Percentiles rank a stretch among this genome's conserved stretches.
Conservation (phyloP, 1,140 invertebrate genomes). For the Heliconius hewitsoni region DNA sequence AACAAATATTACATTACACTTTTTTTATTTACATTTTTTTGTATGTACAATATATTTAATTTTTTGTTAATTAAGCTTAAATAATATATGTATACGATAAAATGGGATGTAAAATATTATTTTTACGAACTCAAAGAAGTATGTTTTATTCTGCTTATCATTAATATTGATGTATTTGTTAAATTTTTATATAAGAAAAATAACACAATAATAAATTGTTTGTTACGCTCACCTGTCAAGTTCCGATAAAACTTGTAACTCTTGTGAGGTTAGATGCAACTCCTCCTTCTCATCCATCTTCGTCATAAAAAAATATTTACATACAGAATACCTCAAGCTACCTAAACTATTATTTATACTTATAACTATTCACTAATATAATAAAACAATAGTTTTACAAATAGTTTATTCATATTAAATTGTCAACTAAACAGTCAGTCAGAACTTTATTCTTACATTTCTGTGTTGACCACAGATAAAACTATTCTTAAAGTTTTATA, state of each 20-base stretch:
- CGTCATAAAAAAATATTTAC: background rate
- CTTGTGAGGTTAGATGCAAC: conserved; percentile 84
- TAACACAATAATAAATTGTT: conserved; percentile 31
- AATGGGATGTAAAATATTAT: too few relatives aligned
- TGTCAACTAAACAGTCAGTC: conserved; percentile 3
- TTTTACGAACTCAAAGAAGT: too few relatives aligned
- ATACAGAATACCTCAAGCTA: background rate
- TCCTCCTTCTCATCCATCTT: conserved; percentile 79
- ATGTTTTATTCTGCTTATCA: too few relatives aligned
- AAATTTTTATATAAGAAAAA: background rate
- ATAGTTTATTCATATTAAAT: conserved; percentile 22
- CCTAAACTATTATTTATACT: background rate
- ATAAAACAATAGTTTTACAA: background rate
- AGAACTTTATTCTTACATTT: background rate
- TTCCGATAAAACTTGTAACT: conserved; percentile 91
- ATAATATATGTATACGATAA: too few relatives aligned
- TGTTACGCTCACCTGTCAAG: conserved; percentile 86
- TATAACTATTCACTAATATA: background rate
- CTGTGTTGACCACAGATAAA: background rate
- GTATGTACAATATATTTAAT: too few relatives aligned
- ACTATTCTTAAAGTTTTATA: background rate
- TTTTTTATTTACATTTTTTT: too few relatives aligned
- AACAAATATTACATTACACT: background rate
- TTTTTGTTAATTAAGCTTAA: too few relatives aligned
- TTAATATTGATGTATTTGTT: background rate